These are phyloP conservation scores for Corythornis madagascariensis DNA, from an alignment of 2,113 vertebrate genomes.

Conservation along the genomic window DNA sequence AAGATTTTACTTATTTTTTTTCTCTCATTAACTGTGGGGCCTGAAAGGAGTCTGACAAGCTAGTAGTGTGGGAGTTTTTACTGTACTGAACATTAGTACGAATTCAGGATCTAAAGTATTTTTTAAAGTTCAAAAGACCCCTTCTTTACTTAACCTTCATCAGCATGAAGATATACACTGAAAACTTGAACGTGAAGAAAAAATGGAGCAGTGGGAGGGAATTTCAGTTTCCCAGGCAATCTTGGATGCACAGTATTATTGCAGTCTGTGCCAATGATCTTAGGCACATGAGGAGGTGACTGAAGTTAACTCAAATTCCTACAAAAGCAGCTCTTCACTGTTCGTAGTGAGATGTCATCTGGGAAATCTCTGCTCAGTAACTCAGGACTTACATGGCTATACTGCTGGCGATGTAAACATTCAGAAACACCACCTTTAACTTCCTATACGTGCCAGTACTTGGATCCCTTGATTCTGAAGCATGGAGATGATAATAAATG, in stretches of 20 bases:
- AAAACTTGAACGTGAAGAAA: neutral
- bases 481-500: neutral
- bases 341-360: neutral
- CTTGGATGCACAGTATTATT: neutral
- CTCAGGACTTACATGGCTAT: accelerated
- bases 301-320: neutral
- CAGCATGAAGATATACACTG: neutral
- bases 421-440: neutral
- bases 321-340: neutral
- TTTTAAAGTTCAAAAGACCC: neutral
- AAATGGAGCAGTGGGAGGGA: neutral
- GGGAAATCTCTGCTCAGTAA: neutral
- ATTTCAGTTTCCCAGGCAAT: neutral
- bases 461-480: neutral
- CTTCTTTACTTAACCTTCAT: neutral
- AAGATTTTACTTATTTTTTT: neutral
- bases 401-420: neutral
- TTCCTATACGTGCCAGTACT: neutral
- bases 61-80: neutral
- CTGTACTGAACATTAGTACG: neutral
- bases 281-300: neutral
- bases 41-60: neutral
- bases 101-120: neutral
- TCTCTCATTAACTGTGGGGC: neutral
- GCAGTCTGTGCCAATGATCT: neutral